Conservation (phyloP, 2,797 vertebrate genomes). For the Aeoliscus strigatus region DNA sequence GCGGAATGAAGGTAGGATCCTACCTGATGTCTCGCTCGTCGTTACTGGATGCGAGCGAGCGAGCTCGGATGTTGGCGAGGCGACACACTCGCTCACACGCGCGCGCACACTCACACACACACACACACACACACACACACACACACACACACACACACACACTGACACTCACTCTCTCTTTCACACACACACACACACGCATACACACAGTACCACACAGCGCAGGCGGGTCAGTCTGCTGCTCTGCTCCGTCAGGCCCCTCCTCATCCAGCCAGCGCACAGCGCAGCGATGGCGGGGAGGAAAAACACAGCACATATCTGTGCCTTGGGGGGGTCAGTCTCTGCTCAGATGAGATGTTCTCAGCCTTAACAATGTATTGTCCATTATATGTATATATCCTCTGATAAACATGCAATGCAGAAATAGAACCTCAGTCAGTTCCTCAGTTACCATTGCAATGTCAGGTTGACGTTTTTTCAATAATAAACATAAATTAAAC, state of each 20-base stretch:
- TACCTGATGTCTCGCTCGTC: slow-evolving; percentile 68
- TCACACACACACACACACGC: no score
- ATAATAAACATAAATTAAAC: no score
- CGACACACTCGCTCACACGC: slow-evolving; percentile 33
- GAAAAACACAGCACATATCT: no score
- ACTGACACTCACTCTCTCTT: neutral
- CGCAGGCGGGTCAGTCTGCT: slow-evolving; percentile 58
- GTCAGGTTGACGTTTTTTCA: no score
- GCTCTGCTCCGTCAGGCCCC: slow-evolving; percentile 72
- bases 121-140: slow-evolving; percentile 7
- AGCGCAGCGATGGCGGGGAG: slow-evolving; percentile 46
- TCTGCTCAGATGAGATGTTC: no score
- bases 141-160: slow-evolving; percentile 11
- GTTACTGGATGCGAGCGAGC: slow-evolving; percentile 68
- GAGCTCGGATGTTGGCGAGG: slow-evolving; percentile 60
- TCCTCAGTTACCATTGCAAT: no score
- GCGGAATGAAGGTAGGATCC: slow-evolving; percentile 41
- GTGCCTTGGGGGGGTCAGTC: no score
- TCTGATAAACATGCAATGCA: no score
- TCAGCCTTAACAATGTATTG: no score
- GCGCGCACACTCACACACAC: slow-evolving; percentile 8
- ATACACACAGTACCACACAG: no score
- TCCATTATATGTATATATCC: no score
- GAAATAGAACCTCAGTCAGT: no score
- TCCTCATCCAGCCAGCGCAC: slow-evolving; percentile 73